Evolutionary conservation across 1,140 invertebrate genomes (phyloP).

Genomic region (Hycleus cichorii): DNA sequence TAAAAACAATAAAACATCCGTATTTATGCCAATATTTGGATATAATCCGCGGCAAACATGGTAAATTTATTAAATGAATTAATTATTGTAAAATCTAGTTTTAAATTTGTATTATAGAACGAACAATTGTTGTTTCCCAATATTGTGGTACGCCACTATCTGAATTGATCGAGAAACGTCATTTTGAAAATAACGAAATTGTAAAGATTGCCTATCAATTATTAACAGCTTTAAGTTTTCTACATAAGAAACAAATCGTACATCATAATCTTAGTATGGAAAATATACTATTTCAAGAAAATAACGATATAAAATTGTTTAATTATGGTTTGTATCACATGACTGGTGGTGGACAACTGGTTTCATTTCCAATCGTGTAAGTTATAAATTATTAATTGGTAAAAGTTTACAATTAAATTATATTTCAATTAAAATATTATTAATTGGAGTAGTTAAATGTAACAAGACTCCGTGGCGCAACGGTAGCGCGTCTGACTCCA

Average conservation of each 20-base stretch:
- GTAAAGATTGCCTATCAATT: constrained; percentile 59
- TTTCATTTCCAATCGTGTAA: constrained; percentile 89
- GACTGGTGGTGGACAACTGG: constrained; percentile 74
- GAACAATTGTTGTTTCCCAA: constrained; percentile 84
- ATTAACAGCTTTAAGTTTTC: constrained; percentile 62
- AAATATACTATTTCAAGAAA: constrained; percentile 72
- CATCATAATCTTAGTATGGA: constrained; percentile 75
- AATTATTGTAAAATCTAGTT: constrained; percentile 27
- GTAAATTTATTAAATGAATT: constrained; percentile 47
- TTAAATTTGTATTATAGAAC: constrained; percentile 58
- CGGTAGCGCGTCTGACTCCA: constrained; percentile 96
- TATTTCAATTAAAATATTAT: not conserved
- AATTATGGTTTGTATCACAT: constrained; percentile 92
- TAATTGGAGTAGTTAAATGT: not conserved
- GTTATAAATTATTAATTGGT: constrained; percentile 25
- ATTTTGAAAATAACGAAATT: constrained; percentile 47
- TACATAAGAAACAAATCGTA: constrained; percentile 67
- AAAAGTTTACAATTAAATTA: constrained; percentile 4
- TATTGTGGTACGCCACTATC: constrained; percentile 61
- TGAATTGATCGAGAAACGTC: constrained; percentile 39
- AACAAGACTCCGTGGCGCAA: constrained; percentile 67
- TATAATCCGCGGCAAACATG: constrained; percentile 89
- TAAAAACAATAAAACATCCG: constrained; percentile 73
- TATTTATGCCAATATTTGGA: constrained; percentile 86
- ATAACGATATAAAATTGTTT: constrained; percentile 73